A percentile compares a stretch with the other conserved stretches of the same genome.
Conservation (phyloP, 2,888 invertebrate genomes). For the Rhorus exstirpatorius region DNA sequence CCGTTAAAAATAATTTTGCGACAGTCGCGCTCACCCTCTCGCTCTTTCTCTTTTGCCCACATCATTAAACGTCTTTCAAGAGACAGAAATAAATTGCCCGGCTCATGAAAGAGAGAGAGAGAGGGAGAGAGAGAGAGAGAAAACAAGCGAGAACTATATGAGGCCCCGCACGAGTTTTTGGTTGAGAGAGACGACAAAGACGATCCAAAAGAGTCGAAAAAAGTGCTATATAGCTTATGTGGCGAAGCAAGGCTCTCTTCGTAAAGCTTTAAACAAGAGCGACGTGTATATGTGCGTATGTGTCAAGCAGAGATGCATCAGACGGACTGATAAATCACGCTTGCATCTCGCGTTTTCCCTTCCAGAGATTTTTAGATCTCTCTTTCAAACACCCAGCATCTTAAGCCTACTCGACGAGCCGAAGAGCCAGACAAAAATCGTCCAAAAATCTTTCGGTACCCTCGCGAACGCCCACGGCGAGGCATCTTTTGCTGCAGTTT, state of each 20-base stretch:
- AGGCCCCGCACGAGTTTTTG: constrained; percentile 43
- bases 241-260: constrained; percentile 41
- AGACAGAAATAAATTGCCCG: constrained; percentile 77
- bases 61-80: constrained; percentile 74
- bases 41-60: constrained; percentile 67
- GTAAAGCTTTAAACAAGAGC: constrained; percentile 21
- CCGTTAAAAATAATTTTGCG: constrained; percentile 70
- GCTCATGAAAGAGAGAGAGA: constrained; percentile 33
- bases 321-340: constrained; percentile 80
- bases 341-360: constrained; percentile 65
- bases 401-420: constrained; percentile 54
- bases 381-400: constrained; percentile 40
- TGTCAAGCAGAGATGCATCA: constrained; percentile 57
- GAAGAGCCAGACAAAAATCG: constrained; percentile 81
- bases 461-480: constrained; percentile 74
- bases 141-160: constrained; percentile 53
- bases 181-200: constrained; percentile 66
- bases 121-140: constrained; percentile 34
- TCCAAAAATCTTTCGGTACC: constrained; percentile 76
- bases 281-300: constrained; percentile 2
- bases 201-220: constrained; percentile 56
- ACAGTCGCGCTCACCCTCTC: constrained; percentile 54
- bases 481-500: constrained; percentile 54
- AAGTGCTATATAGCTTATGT: constrained; percentile 41
- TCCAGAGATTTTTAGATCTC: constrained; percentile 51